phyloP scores from a whole-genome alignment of 2,113 vertebrate species.

The Lophura nycthemera region DNA sequence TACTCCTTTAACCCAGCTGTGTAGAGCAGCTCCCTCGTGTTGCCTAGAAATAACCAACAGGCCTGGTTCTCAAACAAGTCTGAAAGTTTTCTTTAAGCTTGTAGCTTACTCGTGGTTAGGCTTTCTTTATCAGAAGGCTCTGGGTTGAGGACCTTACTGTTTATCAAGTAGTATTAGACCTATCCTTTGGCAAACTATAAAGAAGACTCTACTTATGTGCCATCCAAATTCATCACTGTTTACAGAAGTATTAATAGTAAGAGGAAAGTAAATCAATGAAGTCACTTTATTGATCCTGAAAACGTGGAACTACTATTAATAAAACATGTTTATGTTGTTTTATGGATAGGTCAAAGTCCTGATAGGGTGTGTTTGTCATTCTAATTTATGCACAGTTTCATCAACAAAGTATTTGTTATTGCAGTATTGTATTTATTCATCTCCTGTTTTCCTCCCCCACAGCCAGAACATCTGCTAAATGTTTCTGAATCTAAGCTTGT shows the following conservation, averaged over 20 bases:
- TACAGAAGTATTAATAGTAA: conserved; percentile 36
- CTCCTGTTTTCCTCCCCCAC: conserved; percentile 58
- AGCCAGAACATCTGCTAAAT: conserved; percentile 68
- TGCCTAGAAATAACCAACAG: background rate
- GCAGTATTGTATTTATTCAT: conserved; percentile 60
- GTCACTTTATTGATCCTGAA: conserved; percentile 41
- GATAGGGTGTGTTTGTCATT: conserved; percentile 40
- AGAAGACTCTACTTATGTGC: background rate
- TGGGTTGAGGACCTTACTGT: background rate
- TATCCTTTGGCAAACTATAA: background rate
- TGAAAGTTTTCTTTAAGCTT: background rate
- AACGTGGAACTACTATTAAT: conserved; percentile 56
- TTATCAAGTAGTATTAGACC: background rate
- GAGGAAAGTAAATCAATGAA: conserved; percentile 28
- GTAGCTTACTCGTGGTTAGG: background rate
- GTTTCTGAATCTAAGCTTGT: conserved; percentile 53
- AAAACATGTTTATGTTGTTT: conserved; percentile 41
- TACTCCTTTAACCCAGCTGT: background rate
- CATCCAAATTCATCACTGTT: conserved; percentile 3
- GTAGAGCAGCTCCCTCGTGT: background rate
- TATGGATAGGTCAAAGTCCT: conserved; percentile 38
- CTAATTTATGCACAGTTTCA: conserved; percentile 51
- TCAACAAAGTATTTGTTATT: conserved; percentile 63
- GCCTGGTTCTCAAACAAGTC: background rate
- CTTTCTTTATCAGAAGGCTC: background rate